Base-by-base conservation (phyloP, 2,888 invertebrate species). In the Agonopterix arenella region DNA sequence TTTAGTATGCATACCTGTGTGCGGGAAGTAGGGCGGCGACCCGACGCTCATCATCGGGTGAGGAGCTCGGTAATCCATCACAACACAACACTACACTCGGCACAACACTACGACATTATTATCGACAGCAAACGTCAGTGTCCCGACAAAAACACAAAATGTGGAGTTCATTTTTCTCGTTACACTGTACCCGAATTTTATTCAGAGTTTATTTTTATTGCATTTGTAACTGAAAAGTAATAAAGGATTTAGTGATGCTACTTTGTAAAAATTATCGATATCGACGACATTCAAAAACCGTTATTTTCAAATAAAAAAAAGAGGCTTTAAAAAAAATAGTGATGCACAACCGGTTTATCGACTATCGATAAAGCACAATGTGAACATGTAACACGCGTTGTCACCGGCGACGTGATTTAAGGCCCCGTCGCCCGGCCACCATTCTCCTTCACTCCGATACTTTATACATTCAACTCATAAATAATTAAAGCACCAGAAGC, bases 41-140 rank as follows among this genome's bases (percentile, higher is more conserved):
- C 81, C 84, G 70, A 71, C 76, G 76, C 70, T 80, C 73, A 77
- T 71, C 68, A 75, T 66, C 53, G 89, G 85, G 62, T 79, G 77
- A 38, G 88, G 86, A 53, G 83, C 82, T 44, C 89, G 80, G 66
- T 88, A 89, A 64, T 89, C 89, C 89, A 89, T 89, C 58, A 45
- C 45, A 62, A 60, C 62, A 51, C 66, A 64, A 57, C 70, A 64
- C 43, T 13, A 10, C 40, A 40, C 11, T 28, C 40, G n/a, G 11
- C 40, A 40, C 40, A 40, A 9, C 28, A 28, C 28, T 28, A 28
- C 56, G 67, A 61, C 68, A 61, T 45, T 53, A 53, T 53, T 53
- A 53, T 53, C 57, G 54, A 56, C 51, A 56, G 52, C 45, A 36
- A 49, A 52, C 50, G 47, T 48, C 44, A 52, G 10, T 41, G 54